Evolutionary conservation across 2,888 invertebrate species (phyloP), one percentile per base, ranked within the genome.

Genomic region (Uloborus plumipes): DNA sequence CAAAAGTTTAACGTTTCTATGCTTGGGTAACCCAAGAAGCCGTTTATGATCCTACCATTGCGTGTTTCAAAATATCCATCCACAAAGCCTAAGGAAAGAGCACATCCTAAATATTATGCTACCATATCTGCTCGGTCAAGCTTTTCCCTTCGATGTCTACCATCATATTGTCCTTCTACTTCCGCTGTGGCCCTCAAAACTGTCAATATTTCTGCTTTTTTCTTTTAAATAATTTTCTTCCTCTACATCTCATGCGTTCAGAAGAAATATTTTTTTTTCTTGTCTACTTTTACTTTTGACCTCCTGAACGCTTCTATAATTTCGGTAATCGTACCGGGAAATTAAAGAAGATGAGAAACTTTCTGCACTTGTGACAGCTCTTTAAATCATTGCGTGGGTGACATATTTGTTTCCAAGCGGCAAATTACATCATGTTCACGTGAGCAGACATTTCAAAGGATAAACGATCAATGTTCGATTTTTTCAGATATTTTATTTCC

Each of bases 161-260:
- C 61, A 58, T 62, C 72, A 53, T 59, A 50, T 64, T 73, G 53
- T 51, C 72, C 39, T 64, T 51, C 53, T 39, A 50, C 64, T 75
- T 75, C 66, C 66, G 58, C 22, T n/a, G 66, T 22, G 66, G 47
- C 50, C 75, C 59, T 50, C 26, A 50, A 59, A 66, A 58, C 65
- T 75, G 39, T n/a, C 50, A 66, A 75, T 66, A 66, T 50, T 47
- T 58, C 59, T 70, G 20, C 59, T 31, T 50, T 26, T 26, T 26
- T 26, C 26, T 72, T 31, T 69, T 51, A 53, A 39, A 51, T 53
- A 69, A 53, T 69, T 67, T 76, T 76, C 67, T 47, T 65, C 76
- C 76, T 76, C 67, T 61, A 69, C 69, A 76, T 69, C 50, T 69
- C 76, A 76, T 53, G 76, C 76, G 76, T 76, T 76, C 58, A 76